Percentiles rank a stretch among this genome's conserved stretches.
phyloP scores from a whole-genome alignment of 2,888 invertebrate species.

The Dicranocentrus wangi region DNA sequence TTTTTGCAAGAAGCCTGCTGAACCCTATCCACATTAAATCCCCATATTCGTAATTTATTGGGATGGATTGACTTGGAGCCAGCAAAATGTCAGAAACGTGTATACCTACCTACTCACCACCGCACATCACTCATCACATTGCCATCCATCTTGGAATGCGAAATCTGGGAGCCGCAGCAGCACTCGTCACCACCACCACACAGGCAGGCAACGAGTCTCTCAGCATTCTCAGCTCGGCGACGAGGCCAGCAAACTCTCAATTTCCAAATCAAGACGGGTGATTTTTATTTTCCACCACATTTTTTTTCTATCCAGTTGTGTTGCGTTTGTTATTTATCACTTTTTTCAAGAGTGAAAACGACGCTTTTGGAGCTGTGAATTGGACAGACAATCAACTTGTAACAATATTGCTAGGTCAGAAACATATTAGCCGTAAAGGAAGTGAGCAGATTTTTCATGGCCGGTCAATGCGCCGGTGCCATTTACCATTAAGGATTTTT shows the following conservation, averaged over 20 bases:
- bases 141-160: slow-evolving; percentile 12
- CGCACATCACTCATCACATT: slow-evolving; percentile 13
- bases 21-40: no score
- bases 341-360: not conserved
- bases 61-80: slow-evolving; percentile 1
- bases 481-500: slow-evolving; percentile 37
- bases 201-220: no score
- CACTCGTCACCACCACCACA: no score
- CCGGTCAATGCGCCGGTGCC: slow-evolving; percentile 58
- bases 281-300: slow-evolving; percentile 29
- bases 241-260: slow-evolving; percentile 36
- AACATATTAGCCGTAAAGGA: slow-evolving; percentile 40
- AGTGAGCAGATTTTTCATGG: slow-evolving; percentile 39
- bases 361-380: not conserved
- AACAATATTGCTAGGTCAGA: slow-evolving; percentile 41
- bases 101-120: not conserved
- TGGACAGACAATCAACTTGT: slow-evolving; percentile 13
- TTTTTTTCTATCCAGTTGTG: slow-evolving; percentile 34
- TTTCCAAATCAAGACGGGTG: slow-evolving; percentile 43
- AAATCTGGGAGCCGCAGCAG: slow-evolving; percentile 2
- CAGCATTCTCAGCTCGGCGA: not conserved
- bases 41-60: slow-evolving; percentile 9
- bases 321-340: slow-evolving; percentile 41
- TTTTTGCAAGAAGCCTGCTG: no score
- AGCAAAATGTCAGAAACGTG: not conserved